phyloP scores from a whole-genome alignment of 2,797 vertebrate species.

The Tenualosa ilisha region DNA sequence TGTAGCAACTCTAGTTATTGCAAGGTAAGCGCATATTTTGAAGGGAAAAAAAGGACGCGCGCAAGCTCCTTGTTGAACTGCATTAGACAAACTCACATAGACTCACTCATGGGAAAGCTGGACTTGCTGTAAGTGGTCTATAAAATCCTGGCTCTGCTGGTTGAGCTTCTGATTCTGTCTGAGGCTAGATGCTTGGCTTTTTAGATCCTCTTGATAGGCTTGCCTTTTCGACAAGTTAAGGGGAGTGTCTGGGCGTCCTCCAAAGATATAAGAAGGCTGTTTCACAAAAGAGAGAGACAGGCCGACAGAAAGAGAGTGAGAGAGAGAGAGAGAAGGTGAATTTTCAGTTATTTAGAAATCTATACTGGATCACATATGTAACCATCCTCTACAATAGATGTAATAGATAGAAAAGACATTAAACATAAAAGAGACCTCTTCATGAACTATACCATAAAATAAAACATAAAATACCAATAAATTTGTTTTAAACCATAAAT shows the following conservation, averaged over 20 bases:
- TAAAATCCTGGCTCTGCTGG: constrained; percentile 64
- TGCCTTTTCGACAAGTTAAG: constrained; percentile 67
- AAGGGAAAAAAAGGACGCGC: not conserved
- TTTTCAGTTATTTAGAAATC: too few species aligned
- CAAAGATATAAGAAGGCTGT: constrained; percentile 78
- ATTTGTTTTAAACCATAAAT: too few species aligned
- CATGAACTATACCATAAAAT: too few species aligned
- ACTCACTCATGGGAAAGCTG: constrained; percentile 81
- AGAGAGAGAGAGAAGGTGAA: too few species aligned
- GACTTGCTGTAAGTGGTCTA: constrained; percentile 72
- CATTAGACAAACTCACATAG: not conserved
- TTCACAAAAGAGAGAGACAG: not conserved
- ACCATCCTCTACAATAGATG: too few species aligned
- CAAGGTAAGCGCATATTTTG: not conserved
- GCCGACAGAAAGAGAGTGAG: not conserved
- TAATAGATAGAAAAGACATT: too few species aligned
- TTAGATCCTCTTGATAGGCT: constrained; percentile 70
- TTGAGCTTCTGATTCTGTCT: constrained; percentile 57
- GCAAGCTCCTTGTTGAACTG: not conserved
- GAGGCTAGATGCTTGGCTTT: constrained; percentile 65
- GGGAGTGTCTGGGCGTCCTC: constrained; percentile 71
- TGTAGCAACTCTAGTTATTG: too few species aligned
- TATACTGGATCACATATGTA: too few species aligned
- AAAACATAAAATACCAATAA: too few species aligned
- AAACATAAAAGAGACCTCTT: too few species aligned